Base-by-base conservation (phyloP, 2,113 vertebrate genomes). In the Hippocampus barbouri region DNA sequence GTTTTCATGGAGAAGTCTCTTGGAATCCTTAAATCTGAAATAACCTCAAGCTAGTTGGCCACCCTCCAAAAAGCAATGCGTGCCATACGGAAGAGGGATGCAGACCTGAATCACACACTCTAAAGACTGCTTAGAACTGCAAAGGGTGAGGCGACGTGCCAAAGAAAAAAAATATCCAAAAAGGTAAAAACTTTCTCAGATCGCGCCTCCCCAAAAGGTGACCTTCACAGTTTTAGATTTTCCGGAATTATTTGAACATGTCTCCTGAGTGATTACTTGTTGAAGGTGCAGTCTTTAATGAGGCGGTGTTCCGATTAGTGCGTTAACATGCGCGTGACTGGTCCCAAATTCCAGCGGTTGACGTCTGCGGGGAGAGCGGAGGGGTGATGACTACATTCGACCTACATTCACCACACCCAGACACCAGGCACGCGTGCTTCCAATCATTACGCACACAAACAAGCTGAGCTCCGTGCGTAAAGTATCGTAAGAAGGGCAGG, bases 231-330 rank as follows among this genome's bases (percentile, higher is more conserved):
- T 86, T 86, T 91, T 78, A 89, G 88, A 91, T 90, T 91, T 91
- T 92, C 86, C 88, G 86, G 80, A 91, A 91, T 92, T 79, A 86
- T 90, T 79, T 85, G 82, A 87, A 86, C 23, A 47, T 25, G 21
- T n/a, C 41, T 2, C 11, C 40, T 88, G 89, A 91, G 89, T 90
- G 90, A 89, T 91, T 88, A 91, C 91, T 90, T 91, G 85, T 91
- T 91, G 86, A 89, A 91, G 88, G 87, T 62, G 73, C 65, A 67
- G 82, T 83, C 86, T 56, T 56, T 56, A 89, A 91, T 27, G 91
- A 91, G 82, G 82, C 87, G 83, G 87, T 88, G 80, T 89, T 87
- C 88, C 87, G 83, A 91, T 92, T 90, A 92, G 75, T 71, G 83
- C 86, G 91, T 91, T 91, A 92, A 91, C 89, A 91, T 89, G 86